Evolutionary conservation across 2,113 vertebrate genomes (phyloP).

Genomic region (Myotis brandtii): DNA sequence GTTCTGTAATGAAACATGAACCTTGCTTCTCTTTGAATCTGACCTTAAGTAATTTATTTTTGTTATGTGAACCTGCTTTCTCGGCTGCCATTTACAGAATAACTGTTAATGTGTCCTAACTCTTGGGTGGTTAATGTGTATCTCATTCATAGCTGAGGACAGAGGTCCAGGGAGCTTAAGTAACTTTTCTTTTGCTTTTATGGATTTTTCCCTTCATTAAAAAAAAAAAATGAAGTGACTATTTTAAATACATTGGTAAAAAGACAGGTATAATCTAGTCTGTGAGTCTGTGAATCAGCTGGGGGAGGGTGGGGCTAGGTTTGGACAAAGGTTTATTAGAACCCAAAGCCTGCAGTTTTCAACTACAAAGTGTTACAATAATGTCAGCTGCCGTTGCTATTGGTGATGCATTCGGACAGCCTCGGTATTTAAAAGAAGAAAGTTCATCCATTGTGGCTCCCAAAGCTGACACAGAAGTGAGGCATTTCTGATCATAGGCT

Average conservation of each 20-base stretch:
- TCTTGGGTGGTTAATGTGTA: background rate
- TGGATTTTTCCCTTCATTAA: background rate
- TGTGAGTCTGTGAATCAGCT: background rate
- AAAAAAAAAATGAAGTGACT: background rate
- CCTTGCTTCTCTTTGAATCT: background rate
- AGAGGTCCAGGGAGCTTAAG: background rate
- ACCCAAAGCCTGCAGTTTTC: background rate
- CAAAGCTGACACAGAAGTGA: background rate
- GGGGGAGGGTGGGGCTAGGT: background rate
- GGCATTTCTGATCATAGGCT: background rate
- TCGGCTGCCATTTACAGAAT: background rate
- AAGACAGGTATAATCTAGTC: background rate
- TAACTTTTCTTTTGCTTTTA: background rate
- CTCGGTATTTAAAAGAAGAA: background rate
- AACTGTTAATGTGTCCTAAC: fast-evolving
- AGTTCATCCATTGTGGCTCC: background rate
- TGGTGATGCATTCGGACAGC: background rate
- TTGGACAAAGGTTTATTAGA: background rate
- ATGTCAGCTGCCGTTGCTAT: background rate
- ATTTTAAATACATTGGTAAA: background rate
- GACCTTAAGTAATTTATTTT: background rate
- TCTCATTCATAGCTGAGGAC: background rate
- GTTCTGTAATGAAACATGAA: background rate
- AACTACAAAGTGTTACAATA: background rate
- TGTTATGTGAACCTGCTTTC: background rate